Evolutionary conservation across 2,888 invertebrate genomes (phyloP).

Genomic region (Sepiola atlantica): DNA sequence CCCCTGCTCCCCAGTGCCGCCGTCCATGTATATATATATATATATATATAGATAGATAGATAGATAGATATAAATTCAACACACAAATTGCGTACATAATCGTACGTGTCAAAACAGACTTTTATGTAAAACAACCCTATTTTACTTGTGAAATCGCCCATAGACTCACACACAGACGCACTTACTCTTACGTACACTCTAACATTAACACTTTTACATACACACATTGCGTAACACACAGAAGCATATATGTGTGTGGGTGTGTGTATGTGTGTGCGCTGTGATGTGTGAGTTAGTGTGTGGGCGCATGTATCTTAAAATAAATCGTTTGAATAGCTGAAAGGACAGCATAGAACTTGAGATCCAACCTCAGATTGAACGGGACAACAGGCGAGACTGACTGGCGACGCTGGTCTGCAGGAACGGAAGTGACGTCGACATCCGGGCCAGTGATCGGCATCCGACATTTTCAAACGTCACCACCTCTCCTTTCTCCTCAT

Average conservation of each 20-base stretch:
- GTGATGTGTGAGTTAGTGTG: not conserved
- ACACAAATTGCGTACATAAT: too few relatives aligned
- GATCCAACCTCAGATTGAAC: slow-evolving; percentile 8
- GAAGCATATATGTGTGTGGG: not conserved
- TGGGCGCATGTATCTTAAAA: not conserved
- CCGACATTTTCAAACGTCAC: not conserved
- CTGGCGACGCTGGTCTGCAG: not conserved
- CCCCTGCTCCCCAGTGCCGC: too few relatives aligned
- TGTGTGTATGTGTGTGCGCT: not conserved
- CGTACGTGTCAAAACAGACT: too few relatives aligned
- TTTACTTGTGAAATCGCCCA: too few relatives aligned
- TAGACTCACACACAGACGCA: too few relatives aligned
- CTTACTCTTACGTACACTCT: too few relatives aligned
- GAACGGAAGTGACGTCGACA: slow-evolving; percentile 20
- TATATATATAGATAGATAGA: too few relatives aligned
- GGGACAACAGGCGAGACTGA: not conserved
- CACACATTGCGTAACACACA: too few relatives aligned
- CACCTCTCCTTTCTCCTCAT: not conserved
- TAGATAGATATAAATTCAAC: too few relatives aligned
- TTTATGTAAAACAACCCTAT: too few relatives aligned
- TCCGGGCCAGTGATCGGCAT: slow-evolving; percentile 20
- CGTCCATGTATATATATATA: too few relatives aligned
- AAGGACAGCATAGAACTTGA: slow-evolving; percentile 32
- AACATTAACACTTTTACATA: too few relatives aligned
- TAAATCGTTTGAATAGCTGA: slow-evolving; percentile 21